Evolutionary conservation across 2,113 vertebrate species (phyloP).

Genomic region (Turdus rufiventris): DNA sequence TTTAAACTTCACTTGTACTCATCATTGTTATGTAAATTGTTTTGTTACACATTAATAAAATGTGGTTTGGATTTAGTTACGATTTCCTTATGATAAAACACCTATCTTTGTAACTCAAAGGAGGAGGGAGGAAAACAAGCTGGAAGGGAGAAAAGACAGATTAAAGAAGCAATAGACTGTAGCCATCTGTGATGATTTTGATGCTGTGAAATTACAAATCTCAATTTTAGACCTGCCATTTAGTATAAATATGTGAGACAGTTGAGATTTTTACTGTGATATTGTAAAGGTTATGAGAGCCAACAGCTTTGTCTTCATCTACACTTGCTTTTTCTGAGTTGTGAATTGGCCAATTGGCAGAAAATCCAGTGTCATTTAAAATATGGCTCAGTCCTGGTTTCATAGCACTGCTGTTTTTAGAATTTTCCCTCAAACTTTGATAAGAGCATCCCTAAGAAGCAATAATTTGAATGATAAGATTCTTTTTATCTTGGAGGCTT

Average conservation of each 20-base stretch:
- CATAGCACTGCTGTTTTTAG: slow-evolving; percentile 52
- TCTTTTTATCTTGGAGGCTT: slow-evolving; percentile 60
- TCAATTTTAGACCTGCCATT: slow-evolving; percentile 60
- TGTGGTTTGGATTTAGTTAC: slow-evolving; percentile 17
- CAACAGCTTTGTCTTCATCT: slow-evolving; percentile 57
- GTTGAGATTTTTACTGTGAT: slow-evolving; percentile 57
- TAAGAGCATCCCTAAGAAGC: slow-evolving; percentile 64
- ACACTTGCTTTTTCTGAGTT: slow-evolving; percentile 31
- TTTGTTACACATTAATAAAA: slow-evolving; percentile 18
- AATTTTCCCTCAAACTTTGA: slow-evolving; percentile 63
- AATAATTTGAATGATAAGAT: slow-evolving; percentile 60
- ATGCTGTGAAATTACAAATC: slow-evolving; percentile 52
- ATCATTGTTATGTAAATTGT: slow-evolving; percentile 24
- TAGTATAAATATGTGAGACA: slow-evolving; percentile 62
- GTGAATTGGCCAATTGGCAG: slow-evolving; percentile 38
- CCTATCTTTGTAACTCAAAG: not conserved
- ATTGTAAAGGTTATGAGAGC: slow-evolving; percentile 25
- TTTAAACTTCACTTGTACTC: not conserved
- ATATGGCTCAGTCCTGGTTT: slow-evolving; percentile 44
- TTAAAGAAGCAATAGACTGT: slow-evolving; percentile 62
- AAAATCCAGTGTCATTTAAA: slow-evolving; percentile 59
- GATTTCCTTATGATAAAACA: slow-evolving; percentile 31
- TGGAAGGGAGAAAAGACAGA: slow-evolving; percentile 19
- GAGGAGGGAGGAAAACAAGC: not conserved
- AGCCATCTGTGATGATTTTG: slow-evolving; percentile 54